Base-by-base conservation (phyloP, 2,888 invertebrate genomes). In the Cheiracanthium punctorium region DNA sequence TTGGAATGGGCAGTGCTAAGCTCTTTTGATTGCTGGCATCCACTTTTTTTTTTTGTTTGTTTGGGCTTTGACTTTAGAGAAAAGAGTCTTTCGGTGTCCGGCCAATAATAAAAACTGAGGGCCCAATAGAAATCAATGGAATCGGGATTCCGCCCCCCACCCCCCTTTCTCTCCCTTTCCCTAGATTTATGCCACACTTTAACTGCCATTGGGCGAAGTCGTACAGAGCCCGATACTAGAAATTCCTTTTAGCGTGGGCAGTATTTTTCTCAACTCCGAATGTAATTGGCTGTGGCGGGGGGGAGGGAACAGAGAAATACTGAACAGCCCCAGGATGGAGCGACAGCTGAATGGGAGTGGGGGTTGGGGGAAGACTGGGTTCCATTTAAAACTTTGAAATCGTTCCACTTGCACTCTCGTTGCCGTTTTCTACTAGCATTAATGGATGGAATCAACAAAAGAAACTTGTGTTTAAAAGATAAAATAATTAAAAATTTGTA, bases 181-280 rank as follows among this genome's bases (percentile, higher is more conserved):
- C 79, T 81, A 87, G 87, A 87, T 87, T 87, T 87, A 87, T 87
- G 76, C 87, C 87, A 77, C 87, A 81, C 87, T 87, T 87, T 81
- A 87, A 87, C 87, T 87, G 87, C 87, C 87, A 87, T 87, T 87
- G 87, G 87, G 43, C 74, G 87, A 87, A 87, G 77, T 87, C 87
- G 87, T 24, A 48, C n/a, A 86, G 79, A 87, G 80, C 80, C 48
- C 29, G 87, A 87, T 87, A 87, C 87, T 87, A 79, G 87, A 87
- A 87, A 87, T 87, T 87, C 87, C 87, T 87, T 87, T 87, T 87
- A 87, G 87, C n/a, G 37, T 77, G 33, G 28, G 87, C 80, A 80
- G 85, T 86, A n/a, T n/a, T 86, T 86, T 86, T 81, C 87, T 87
- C 80, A 87, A 87, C 87, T 87, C 87, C 77, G 80, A 81, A 87